Evolutionary conservation across 1,140 invertebrate genomes (phyloP).

Genomic region (Papilio dardanus): DNA sequence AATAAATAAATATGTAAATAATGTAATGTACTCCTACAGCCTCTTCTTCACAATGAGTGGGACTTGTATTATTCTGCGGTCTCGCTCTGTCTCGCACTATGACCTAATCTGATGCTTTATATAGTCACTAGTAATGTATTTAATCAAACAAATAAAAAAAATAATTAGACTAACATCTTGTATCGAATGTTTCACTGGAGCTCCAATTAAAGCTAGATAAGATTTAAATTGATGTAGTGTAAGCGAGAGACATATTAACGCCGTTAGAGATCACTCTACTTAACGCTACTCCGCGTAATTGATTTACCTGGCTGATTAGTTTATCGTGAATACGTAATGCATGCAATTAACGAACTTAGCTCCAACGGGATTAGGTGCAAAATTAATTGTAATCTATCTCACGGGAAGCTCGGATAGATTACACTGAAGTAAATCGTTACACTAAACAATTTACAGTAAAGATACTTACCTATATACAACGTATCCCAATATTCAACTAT

Average conservation of each 20-base stretch:
- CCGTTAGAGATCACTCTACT: conserved; percentile 6
- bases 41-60: too few species aligned
- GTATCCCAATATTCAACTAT: too few species aligned
- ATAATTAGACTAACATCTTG: neutral
- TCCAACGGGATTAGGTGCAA: neutral
- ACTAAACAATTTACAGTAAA: neutral
- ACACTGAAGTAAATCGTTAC: neutral
- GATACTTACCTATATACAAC: too few species aligned
- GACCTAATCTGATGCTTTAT: too few species aligned
- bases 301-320: conserved; percentile 9
- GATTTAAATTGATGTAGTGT: conserved; percentile 9
- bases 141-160: too few species aligned
- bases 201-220: neutral
- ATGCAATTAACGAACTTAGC: neutral
- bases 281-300: neutral
- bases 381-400: neutral
- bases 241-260: conserved; percentile 8
- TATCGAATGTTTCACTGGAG: neutral
- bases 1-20: too few species aligned
- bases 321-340: neutral
- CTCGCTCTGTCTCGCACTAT: too few species aligned
- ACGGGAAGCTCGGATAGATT: neutral
- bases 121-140: too few species aligned
- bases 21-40: too few species aligned
- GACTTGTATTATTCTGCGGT: too few species aligned